These are phyloP conservation scores for Eptesicus fuscus DNA, from an alignment of 2,113 vertebrate genomes.

Conservation along the genomic window DNA sequence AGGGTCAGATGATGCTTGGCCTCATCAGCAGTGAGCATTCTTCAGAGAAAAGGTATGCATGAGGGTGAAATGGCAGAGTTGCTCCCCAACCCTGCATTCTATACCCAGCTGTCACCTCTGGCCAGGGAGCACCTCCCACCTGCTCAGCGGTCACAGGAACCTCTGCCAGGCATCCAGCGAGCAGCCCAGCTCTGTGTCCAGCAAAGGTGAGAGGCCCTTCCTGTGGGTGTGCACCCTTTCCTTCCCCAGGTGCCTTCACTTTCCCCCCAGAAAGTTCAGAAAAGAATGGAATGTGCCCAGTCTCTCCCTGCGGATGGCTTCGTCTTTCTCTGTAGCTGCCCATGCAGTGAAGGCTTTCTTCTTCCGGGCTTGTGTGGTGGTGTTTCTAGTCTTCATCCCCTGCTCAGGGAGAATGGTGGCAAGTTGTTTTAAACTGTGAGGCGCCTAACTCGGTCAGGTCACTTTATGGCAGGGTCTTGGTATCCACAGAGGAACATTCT, in stretches of 20 bases:
- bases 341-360: neutral
- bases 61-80: neutral
- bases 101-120: too few relatives aligned
- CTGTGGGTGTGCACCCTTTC: neutral
- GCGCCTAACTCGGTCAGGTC: neutral
- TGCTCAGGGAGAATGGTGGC: neutral
- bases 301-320: neutral
- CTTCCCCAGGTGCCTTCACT: neutral
- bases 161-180: accelerated
- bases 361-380: neutral
- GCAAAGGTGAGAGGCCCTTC: neutral
- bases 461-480: neutral
- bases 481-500: neutral
- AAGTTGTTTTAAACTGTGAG: neutral
- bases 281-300: neutral
- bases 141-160: neutral
- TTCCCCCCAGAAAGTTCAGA: neutral
- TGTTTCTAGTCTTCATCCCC: neutral
- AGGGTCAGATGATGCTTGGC: neutral
- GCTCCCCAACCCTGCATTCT: neutral
- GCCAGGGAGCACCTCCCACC: neutral
- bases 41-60: accelerated
- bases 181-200: neutral
- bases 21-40: neutral
- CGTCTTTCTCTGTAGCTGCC: neutral